Evolutionary conservation across 2,888 invertebrate species (phyloP), one percentile per base, ranked within the genome.

Genomic region (Apodemia mormo): DNA sequence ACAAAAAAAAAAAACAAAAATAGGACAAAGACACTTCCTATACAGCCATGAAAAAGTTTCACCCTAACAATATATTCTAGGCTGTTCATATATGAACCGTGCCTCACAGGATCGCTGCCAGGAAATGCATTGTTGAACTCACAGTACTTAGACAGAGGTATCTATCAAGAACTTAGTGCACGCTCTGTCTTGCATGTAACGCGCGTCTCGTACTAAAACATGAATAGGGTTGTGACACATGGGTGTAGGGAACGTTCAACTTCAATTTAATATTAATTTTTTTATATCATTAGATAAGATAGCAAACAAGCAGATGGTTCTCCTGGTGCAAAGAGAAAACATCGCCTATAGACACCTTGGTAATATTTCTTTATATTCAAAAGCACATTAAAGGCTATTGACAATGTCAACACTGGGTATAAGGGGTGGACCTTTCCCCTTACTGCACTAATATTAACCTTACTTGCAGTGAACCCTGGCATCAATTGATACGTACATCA

Each of bases 111-210:
- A 61, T 61, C 61, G 37, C 61, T 61, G 33, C 61, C 61, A 61
- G 61, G 61, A 61, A 61, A 30, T 61, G 58, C 58, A 61, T 61
- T 61, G 61, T 61, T 61, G 58, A 61, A 30, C 58, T 61, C 58
- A 6, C 58, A 61, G 58, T 61, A 61, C 58, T 61, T 61, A 61
- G 58, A 33, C 58, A 61, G 58, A 61, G 58, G 58, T 61, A 61
- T 61, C 58, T 61, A 61, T 61, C 58, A 61, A 33, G 58, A 61
- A 61, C 58, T 61, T 61, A 56, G 56, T 56, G 33, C 30, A 61
- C 12, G 58, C 58, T 61, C 58, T 30, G 58, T 61, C 58, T 61
- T 61, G 58, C 58, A 61, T 61, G 58, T 61, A 61, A 30, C 58
- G 58, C 30, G 58, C 30, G 58, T 61, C 58, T 29, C 58, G 30